Conservation (phyloP, 92 coral and sea anemone genomes). For the Parazoanthus swiftii region DNA sequence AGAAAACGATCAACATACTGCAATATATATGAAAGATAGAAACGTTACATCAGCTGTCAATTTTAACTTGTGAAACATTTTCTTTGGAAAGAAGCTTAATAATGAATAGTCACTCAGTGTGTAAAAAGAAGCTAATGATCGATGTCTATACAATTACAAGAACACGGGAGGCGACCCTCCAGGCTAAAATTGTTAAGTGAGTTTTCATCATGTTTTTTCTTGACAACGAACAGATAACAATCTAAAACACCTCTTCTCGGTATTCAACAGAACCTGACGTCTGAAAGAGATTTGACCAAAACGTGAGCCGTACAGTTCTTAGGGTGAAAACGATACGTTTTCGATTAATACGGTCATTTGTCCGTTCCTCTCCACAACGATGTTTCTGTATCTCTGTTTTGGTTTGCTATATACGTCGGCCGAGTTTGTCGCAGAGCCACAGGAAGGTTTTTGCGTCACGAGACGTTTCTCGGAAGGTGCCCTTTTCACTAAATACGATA, state of each 20-base stretch:
- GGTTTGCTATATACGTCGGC: not conserved
- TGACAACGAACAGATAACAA: not conserved
- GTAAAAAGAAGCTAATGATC: no score
- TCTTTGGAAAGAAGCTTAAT: no score
- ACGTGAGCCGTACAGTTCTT: not conserved
- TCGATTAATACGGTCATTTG: not conserved
- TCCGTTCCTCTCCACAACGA: not conserved
- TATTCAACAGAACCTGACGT: not conserved
- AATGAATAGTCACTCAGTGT: not conserved
- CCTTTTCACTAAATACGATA: conserved; percentile 14
- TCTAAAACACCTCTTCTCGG: not conserved
- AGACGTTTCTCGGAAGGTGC: conserved; percentile 3
- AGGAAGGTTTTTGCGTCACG: conserved; percentile 12
- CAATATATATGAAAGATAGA: no score
- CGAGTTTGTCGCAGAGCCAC: not conserved
- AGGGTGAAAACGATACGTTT: no score
- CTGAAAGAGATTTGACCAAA: not conserved
- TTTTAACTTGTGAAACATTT: no score
- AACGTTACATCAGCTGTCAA: no score
- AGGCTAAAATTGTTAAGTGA: not conserved
- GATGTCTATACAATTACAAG: not conserved
- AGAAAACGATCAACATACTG: no score
- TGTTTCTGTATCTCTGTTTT: not conserved
- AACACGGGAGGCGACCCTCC: not conserved
- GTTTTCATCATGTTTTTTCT: no score